Base-by-base conservation (phyloP, 2,113 vertebrate genomes). In the Bubo bubo region DNA sequence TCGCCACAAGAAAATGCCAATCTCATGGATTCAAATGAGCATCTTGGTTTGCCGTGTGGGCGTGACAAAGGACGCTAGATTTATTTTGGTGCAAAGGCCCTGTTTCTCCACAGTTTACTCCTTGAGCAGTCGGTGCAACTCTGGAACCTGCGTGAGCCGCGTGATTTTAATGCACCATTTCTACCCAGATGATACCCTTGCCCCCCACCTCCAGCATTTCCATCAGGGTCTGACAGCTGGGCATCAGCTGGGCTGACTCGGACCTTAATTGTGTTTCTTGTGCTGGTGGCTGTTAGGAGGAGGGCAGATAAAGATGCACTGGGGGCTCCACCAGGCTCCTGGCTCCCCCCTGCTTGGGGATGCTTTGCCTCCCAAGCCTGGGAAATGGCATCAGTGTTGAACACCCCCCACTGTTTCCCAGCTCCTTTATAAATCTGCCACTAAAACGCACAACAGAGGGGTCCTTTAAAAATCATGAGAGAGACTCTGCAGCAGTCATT, bases 231-330 rank as follows among this genome's bases (percentile, higher is more conserved):
- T 76, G 55, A 76, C 22, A 86, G 53, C 79, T 24, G 47, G 70
- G 30, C 60, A 72, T 90, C 77, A 63, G 27, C 59, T 94, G 82
- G 43, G 45, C 32, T 91, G 28, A 39, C 62, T 30, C 2, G 1
- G 21, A 34, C 16, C 21, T 37, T 63, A 55, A 66, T 26, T 72
- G 53, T 34, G 14, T 60, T 72, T 79, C 66, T 50, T 35, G 15
- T 35, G 35, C 45, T 79, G 30, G 47, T 94, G 50, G 27, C 59
- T 90, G 73, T 50, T 22, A 50, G 37, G 19, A 83, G 24, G 20
- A 73, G 43, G 72, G 59, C 70, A 87, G 28, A 37, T 59, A 39
- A 59, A 39, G 32, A 55, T 0, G 1, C 0, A 0, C 24, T 2
- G 2, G 32, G 16, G 34, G 17, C 8, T 73, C 45, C 34, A 52